phyloP scores from a whole-genome alignment of 2,888 invertebrate species.

The Torymus texanus region DNA sequence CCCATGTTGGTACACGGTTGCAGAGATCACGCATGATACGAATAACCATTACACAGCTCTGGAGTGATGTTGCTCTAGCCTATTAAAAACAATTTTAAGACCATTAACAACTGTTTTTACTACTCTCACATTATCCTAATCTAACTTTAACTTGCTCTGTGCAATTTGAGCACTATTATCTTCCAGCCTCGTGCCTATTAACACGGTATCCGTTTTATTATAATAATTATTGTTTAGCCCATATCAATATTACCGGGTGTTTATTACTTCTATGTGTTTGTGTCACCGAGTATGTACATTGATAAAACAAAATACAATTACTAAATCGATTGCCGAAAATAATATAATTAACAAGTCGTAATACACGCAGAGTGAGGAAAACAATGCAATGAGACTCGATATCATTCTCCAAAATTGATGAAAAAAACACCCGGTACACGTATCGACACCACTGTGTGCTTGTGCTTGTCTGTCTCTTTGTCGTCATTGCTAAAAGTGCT shows the following conservation, averaged over 20 bases:
- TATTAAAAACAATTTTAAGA: slow-evolving; percentile 72
- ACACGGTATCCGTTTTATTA: slow-evolving; percentile 58
- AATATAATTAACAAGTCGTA: slow-evolving; percentile 34
- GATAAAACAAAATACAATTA: slow-evolving; percentile 32
- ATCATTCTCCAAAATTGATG: slow-evolving; percentile 2
- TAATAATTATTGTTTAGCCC: slow-evolving; percentile 64
- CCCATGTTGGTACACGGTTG: slow-evolving; percentile 95
- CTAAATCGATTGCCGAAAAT: slow-evolving; percentile 31
- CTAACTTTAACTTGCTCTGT: slow-evolving; percentile 69
- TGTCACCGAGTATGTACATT: slow-evolving; percentile 38
- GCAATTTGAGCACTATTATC: slow-evolving; percentile 72
- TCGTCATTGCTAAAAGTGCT: slow-evolving; percentile 47
- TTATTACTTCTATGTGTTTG: slow-evolving; percentile 61
- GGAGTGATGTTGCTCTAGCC: slow-evolving; percentile 97
- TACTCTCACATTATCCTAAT: slow-evolving; percentile 62
- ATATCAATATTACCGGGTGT: slow-evolving; percentile 75
- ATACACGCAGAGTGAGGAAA: slow-evolving; percentile 38
- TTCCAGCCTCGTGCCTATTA: slow-evolving; percentile 73
- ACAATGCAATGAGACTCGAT: slow-evolving; percentile 22
- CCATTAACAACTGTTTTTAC: slow-evolving; percentile 43
- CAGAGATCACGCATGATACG: slow-evolving; percentile 96
- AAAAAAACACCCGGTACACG: slow-evolving; percentile 74
- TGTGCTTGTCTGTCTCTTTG: slow-evolving; percentile 74
- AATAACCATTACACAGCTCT: slow-evolving; percentile 97
- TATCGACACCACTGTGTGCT: slow-evolving; percentile 73